Percentiles rank a stretch among this genome's conserved stretches.
These are phyloP conservation scores for Oscheius sp. DNA, from an alignment of 1,140 invertebrate genomes.

Conservation along the genomic window DNA sequence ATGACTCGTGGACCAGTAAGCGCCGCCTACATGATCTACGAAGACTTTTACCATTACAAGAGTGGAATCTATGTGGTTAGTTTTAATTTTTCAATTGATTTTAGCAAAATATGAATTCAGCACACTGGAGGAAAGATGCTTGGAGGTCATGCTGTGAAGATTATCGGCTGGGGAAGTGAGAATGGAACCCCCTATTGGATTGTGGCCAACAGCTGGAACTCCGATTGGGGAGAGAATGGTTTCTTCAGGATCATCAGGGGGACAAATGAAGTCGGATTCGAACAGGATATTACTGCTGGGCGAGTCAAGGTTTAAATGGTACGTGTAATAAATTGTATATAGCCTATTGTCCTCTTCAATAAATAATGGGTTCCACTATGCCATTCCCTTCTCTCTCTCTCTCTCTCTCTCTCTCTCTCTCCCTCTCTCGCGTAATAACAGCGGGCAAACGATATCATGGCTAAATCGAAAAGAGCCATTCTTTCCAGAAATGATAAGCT, in stretches of 20 bases:
- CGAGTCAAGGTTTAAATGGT: too few relatives aligned
- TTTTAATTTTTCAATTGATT: constrained; percentile 54
- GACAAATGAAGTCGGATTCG: not conserved
- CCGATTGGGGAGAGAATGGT: not conserved
- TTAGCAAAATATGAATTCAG: constrained; percentile 67
- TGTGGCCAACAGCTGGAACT: not conserved
- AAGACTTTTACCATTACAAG: not conserved
- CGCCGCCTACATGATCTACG: not conserved
- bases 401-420: too few relatives aligned
- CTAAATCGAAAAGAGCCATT: too few relatives aligned
- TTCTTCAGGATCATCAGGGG: not conserved
- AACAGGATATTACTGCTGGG: not conserved
- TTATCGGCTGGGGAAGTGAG: not conserved
- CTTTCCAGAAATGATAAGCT: too few relatives aligned
- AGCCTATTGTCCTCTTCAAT: too few relatives aligned
- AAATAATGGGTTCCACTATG: too few relatives aligned
- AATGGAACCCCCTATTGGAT: constrained; percentile 1
- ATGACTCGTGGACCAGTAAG: not conserved
- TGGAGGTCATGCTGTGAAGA: not conserved
- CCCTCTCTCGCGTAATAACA: too few relatives aligned
- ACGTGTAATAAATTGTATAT: too few relatives aligned
- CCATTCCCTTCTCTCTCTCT: too few relatives aligned
- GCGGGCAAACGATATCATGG: too few relatives aligned
- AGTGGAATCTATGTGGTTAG: not conserved
- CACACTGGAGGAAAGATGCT: not conserved